phyloP scores from a whole-genome alignment of 2,113 vertebrate species.

The Hippolais icterina region DNA sequence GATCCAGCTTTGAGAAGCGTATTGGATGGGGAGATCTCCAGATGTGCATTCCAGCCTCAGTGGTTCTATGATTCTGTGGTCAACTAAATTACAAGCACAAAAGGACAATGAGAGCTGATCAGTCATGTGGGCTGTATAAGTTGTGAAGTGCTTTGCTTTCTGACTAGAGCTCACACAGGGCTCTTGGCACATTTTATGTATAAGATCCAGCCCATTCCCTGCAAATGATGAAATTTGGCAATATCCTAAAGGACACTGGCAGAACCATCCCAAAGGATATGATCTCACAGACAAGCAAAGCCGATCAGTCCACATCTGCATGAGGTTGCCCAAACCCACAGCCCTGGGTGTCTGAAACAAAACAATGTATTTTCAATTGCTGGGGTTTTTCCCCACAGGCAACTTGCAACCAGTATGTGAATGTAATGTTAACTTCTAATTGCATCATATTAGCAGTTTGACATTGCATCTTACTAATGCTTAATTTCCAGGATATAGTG shows the following conservation, averaged over 20 bases:
- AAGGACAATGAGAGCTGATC: background rate
- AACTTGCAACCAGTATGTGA: background rate
- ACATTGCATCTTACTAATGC: background rate
- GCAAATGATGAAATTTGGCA: background rate
- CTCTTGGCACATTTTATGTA: conserved; percentile 19
- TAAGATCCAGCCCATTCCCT: conserved; percentile 4
- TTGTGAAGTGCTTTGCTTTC: background rate
- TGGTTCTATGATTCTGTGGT: background rate
- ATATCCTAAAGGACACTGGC: background rate
- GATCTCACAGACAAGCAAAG: background rate
- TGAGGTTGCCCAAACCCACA: background rate
- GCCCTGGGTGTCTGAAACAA: background rate
- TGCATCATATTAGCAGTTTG: conserved; percentile 7
- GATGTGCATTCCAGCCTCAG: background rate
- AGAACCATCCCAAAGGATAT: background rate
- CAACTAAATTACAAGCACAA: background rate
- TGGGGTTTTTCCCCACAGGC: background rate
- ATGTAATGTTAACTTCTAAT: conserved; percentile 25
- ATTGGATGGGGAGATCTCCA: background rate
- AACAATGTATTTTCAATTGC: background rate
- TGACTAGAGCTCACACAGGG: background rate
- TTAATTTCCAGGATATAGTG: background rate
- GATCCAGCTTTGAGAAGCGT: background rate
- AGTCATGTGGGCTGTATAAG: background rate
- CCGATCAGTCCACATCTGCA: background rate